These are phyloP conservation scores for Accipiter cooperii DNA, from an alignment of 2,113 vertebrate species.

Conservation along the genomic window DNA sequence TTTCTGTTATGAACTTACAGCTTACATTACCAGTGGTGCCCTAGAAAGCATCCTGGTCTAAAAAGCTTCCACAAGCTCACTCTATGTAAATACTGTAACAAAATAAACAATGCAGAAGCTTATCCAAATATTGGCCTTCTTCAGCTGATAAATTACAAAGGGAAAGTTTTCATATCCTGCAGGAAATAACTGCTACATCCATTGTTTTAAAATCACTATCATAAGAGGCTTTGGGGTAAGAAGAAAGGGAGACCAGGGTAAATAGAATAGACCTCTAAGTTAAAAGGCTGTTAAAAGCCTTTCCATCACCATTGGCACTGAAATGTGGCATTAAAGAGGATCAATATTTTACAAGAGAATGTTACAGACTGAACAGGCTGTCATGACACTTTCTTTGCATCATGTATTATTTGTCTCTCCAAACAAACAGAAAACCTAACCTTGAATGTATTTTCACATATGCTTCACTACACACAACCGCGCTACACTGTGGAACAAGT, in stretches of 20 bases:
- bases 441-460: neutral
- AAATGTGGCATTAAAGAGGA: neutral
- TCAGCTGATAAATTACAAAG: constrained; percentile 33
- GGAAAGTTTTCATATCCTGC: constrained; percentile 11
- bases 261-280: neutral
- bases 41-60: neutral
- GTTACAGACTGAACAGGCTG: neutral
- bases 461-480: neutral
- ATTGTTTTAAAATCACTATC: constrained; percentile 4
- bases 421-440: neutral
- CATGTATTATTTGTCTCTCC: neutral
- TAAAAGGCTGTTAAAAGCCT: constrained; percentile 24
- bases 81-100: neutral
- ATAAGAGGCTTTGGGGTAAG: neutral
- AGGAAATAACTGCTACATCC: constrained; percentile 32
- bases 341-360: neutral
- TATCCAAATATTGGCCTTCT: constrained; percentile 29
- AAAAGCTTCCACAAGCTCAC: neutral
- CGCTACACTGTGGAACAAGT: neutral
- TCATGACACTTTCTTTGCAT: neutral
- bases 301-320: neutral
- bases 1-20: neutral
- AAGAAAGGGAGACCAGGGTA: neutral
- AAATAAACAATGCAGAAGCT: constrained; percentile 17
- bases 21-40: neutral